Base-by-base conservation (phyloP, 2,888 invertebrate species). In the Noctua janthe region DNA sequence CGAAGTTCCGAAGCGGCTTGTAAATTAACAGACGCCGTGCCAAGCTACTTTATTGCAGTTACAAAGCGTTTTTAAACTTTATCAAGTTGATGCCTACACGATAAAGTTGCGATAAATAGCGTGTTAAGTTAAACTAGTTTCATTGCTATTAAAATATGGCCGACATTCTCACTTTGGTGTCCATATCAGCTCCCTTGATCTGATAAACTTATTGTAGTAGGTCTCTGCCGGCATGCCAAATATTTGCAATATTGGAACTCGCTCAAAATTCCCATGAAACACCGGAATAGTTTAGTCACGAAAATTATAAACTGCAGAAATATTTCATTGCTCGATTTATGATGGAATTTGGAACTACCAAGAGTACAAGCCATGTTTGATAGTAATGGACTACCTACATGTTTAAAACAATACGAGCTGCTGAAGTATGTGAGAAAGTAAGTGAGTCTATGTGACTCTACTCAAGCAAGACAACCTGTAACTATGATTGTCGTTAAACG, bases 1-100 rank as follows among this genome's bases (percentile, higher is more conserved):
- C 91, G 93, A 90, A 87, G 87, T 86, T 83, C 75, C 67, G 71
- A 80, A 81, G 71, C 81, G 82, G 88, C 62, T 89, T 91, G 92
- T 94, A 93, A 94, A 95, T 94, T 94, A 92, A 91, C 89, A 91
- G 94, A 94, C 94, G 93, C 94, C 84, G 94, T 39, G 80, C 67
- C 79, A 39, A 76, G 39, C 64, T 56, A 56, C 43, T 82, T 86
- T 88, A 86, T 86, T 90, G 87, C 89, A 89, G 91, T 93, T 92
- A 80, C 85, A 84, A 91, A 91, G 91, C 89, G 92, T 92, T 94
- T 94, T 94, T 94, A 93, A 94, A 95, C 91, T 95, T 95, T 92
- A 87, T 85, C 80, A 90, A 93, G 91, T 92, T 86, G 87, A 91
- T 90, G 88, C 90, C 91, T 88, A 88, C 89, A 88, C 90, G 92